Evolutionary conservation across 92 coral and sea anemone genomes (phyloP).

Genomic region (Epizoanthus ramosus): DNA sequence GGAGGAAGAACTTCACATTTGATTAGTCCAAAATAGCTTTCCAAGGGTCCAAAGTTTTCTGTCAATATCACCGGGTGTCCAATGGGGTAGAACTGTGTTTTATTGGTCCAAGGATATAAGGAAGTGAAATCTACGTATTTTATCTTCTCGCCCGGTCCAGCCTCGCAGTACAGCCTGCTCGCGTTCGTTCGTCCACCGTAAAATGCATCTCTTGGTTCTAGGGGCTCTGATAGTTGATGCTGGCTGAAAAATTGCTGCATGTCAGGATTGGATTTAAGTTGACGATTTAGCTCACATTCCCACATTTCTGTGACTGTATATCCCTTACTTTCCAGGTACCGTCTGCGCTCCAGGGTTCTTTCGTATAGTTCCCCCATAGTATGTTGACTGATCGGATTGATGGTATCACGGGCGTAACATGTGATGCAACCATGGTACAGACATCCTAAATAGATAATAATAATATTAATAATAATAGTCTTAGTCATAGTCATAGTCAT

Average conservation of each 20-base stretch:
- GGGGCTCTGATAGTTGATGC: constrained; percentile 9
- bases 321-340: constrained; percentile 23
- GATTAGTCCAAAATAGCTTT: constrained; percentile 34
- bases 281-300: constrained; percentile 42
- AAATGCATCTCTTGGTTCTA: constrained; percentile 16
- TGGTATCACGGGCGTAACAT: constrained; percentile 39
- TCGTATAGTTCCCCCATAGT: constrained; percentile 53
- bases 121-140: constrained; percentile 49
- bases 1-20: constrained; percentile 46
- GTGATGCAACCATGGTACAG: constrained; percentile 51
- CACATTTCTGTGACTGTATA: constrained; percentile 46
- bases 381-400: constrained; percentile 17
- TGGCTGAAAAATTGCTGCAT: constrained; percentile 28
- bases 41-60: constrained; percentile 24
- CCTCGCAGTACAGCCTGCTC: too few relatives aligned
- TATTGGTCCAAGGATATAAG: too few relatives aligned
- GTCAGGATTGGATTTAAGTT: not conserved
- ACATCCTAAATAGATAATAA: not conserved
- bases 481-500: too few relatives aligned
- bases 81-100: constrained; percentile 25
- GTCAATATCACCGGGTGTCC: constrained; percentile 47
- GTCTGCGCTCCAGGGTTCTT: constrained; percentile 18
- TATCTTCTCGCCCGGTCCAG: constrained; percentile 25
- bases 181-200: not conserved
- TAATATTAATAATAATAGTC: too few relatives aligned